Conservation (phyloP, 30 jellyfish, hydroid and myxozoan genomes). For the Haliclystus octoradiatus region DNA sequence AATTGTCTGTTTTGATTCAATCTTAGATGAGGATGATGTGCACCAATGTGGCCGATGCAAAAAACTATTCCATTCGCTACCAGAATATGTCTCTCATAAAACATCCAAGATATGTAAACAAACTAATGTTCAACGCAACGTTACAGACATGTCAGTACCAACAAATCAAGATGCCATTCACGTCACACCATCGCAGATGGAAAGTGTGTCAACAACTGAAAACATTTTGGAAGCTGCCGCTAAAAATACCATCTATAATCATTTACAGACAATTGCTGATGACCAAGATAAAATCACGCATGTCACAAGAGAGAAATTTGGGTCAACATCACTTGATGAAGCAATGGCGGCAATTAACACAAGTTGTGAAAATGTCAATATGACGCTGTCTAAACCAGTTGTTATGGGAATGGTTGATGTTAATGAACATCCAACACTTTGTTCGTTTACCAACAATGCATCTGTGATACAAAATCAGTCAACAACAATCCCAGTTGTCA, state of each 20-base stretch:
- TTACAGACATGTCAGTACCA: constrained; percentile 19
- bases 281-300: constrained; percentile 37
- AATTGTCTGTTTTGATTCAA: too few relatives aligned
- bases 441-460: too few relatives aligned
- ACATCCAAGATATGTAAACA: constrained; percentile 62
- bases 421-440: too few relatives aligned
- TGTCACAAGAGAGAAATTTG: too few relatives aligned
- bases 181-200: not conserved
- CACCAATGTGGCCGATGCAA: constrained; percentile 98
- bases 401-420: too few relatives aligned
- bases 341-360: too few relatives aligned
- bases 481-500: too few relatives aligned
- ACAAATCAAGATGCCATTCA: not conserved
- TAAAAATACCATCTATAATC: constrained; percentile 65
- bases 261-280: constrained; percentile 36
- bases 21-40: constrained; percentile 83
- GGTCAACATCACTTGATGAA: too few relatives aligned
- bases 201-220: constrained; percentile 16
- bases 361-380: too few relatives aligned
- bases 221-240: constrained; percentile 87
- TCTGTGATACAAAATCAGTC: too few relatives aligned
- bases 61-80: constrained; percentile 52
- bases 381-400: too few relatives aligned
- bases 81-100: constrained; percentile 61
- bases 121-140: constrained; percentile 9